Conservation (phyloP, 2,113 vertebrate species). For the Leptobrachium leishanense region DNA sequence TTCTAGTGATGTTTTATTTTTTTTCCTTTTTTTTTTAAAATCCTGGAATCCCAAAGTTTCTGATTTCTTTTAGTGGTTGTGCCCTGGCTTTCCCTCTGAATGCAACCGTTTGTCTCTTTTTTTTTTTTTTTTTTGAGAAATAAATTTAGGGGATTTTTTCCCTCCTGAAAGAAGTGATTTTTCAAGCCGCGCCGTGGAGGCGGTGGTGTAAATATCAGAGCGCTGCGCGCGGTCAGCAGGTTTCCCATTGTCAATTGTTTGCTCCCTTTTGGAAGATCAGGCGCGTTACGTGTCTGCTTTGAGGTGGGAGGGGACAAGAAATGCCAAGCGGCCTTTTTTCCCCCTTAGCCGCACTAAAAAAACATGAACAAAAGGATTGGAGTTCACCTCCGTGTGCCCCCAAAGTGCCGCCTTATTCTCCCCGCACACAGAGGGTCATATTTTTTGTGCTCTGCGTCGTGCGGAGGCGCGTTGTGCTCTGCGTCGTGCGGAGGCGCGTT, state of each 20-base stretch:
- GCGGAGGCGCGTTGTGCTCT: no score
- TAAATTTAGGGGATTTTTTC: no score
- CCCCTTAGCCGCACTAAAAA: not conserved
- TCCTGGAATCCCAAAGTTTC: no score
- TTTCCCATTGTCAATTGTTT: constrained; percentile 7
- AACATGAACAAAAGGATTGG: not conserved
- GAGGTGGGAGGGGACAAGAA: constrained; percentile 1
- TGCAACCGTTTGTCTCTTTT: not conserved
- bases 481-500: no score
- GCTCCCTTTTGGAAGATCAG: not conserved
- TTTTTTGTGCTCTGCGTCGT: no score
- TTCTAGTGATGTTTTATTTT: no score
- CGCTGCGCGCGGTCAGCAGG: constrained; percentile 12
- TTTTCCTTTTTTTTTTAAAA: no score
- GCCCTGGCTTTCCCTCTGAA: no score
- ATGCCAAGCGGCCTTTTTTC: not conserved
- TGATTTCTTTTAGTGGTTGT: no score
- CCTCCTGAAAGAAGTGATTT: no score
- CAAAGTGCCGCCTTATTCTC: not conserved
- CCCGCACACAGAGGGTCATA: no score
- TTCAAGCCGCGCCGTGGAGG: not conserved
- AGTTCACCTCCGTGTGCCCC: not conserved
- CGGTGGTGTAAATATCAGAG: not conserved
- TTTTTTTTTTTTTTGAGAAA: not conserved
- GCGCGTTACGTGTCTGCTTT: not conserved